These are phyloP conservation scores for Leistus spinibarbis DNA, from an alignment of 2,888 invertebrate genomes.

Conservation along the genomic window DNA sequence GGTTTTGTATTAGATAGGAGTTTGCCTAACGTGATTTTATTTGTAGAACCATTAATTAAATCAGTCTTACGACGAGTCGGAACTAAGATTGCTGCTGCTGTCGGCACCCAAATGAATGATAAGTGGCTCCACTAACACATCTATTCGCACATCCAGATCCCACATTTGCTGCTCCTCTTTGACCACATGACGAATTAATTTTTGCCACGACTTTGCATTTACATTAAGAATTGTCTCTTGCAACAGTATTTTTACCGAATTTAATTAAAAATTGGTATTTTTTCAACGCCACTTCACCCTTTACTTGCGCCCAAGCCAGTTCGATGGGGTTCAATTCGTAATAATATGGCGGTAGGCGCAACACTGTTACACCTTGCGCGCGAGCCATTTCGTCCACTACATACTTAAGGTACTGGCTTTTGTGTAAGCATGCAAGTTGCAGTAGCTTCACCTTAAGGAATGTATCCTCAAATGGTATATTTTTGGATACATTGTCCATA, in stretches of 20 bases:
- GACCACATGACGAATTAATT: too few relatives aligned
- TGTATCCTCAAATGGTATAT: not conserved
- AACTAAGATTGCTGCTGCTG: too few relatives aligned
- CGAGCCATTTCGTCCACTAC: slow-evolving; percentile 13
- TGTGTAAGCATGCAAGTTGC: not conserved
- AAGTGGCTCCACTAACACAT: too few relatives aligned
- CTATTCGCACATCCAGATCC: too few relatives aligned
- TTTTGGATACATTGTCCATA: slow-evolving; percentile 19
- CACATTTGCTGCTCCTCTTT: too few relatives aligned
- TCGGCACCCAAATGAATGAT: too few relatives aligned
- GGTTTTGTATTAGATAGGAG: too few relatives aligned
- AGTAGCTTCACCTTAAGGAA: not conserved
- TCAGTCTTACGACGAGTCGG: not conserved
- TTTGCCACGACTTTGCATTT: too few relatives aligned
- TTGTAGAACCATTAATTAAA: too few relatives aligned
- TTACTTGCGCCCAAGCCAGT: slow-evolving; percentile 4
- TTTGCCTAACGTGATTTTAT: too few relatives aligned
- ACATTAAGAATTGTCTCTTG: too few relatives aligned
- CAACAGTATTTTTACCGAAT: too few relatives aligned
- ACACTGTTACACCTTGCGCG: slow-evolving; percentile 6
- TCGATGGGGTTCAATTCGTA: slow-evolving; percentile 12
- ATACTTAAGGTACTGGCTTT: slow-evolving; percentile 1
- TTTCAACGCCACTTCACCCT: not conserved
- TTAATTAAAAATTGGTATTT: not conserved
- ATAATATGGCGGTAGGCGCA: slow-evolving; percentile 9